Conservation (phyloP, 1,140 invertebrate species). For the Tetramorium simillimum region DNA sequence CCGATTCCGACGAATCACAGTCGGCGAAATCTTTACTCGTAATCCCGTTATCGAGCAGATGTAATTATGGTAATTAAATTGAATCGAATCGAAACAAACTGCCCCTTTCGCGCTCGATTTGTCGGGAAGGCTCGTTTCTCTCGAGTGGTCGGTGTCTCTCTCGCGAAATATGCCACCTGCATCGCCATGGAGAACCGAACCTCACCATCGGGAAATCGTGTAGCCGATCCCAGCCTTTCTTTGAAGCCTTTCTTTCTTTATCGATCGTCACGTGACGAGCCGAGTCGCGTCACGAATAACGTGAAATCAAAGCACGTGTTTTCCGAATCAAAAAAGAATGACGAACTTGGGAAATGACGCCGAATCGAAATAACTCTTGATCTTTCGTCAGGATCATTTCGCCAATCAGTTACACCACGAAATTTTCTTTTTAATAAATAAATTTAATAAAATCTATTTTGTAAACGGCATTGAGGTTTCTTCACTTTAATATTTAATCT, state of each 20-base stretch:
- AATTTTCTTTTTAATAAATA: neutral
- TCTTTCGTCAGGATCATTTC: neutral
- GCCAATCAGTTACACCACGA: neutral
- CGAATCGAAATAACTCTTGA: slow-evolving; percentile 52
- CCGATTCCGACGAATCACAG: slow-evolving; percentile 17
- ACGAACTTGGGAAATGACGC: neutral
- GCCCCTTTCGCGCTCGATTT: slow-evolving; percentile 33
- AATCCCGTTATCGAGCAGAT: neutral
- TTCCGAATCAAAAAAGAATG: slow-evolving; percentile 57
- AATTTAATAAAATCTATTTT: neutral
- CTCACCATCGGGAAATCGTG: slow-evolving; percentile 46
- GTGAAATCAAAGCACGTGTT: slow-evolving; percentile 54
- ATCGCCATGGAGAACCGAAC: slow-evolving; percentile 62
- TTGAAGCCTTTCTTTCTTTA: slow-evolving; percentile 20
- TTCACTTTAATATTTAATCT: neutral
- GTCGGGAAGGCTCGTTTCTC: slow-evolving; percentile 16
- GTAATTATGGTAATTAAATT: slow-evolving; percentile 1
- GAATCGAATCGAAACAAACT: neutral
- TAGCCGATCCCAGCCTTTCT: slow-evolving; percentile 66
- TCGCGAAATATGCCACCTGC: slow-evolving; percentile 61
- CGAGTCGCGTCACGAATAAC: slow-evolving; percentile 49
- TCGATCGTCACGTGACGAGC: slow-evolving; percentile 18
- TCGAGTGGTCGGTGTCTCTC: slow-evolving; percentile 36
- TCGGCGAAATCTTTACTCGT: neutral
- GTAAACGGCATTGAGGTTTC: neutral